Evolutionary conservation across 2,888 invertebrate species (phyloP).

Genomic region (Syrphus vitripennis): DNA sequence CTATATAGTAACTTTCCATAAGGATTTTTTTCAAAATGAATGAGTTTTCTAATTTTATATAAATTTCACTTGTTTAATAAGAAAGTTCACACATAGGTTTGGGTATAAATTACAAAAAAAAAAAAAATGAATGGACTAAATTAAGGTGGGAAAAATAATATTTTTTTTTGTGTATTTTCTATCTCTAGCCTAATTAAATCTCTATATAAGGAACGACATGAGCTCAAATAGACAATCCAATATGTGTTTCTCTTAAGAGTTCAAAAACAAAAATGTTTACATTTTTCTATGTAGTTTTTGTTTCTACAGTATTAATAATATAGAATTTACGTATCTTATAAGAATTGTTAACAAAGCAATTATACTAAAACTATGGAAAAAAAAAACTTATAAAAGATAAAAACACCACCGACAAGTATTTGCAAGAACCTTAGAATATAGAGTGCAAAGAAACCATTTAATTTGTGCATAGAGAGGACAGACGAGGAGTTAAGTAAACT

Average conservation of each 20-base stretch:
- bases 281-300: not conserved
- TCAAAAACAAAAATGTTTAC: slow-evolving; percentile 11
- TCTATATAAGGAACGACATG: slow-evolving; percentile 35
- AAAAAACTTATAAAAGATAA: slow-evolving; percentile 28
- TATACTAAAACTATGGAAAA: slow-evolving; percentile 10
- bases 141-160: not conserved
- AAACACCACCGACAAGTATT: slow-evolving; percentile 62
- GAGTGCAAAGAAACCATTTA: slow-evolving; percentile 1
- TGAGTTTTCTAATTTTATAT: slow-evolving; percentile 68
- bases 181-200: slow-evolving; percentile 23
- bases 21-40: slow-evolving; percentile 28
- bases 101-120: not conserved
- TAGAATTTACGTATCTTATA: not conserved
- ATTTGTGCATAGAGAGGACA: slow-evolving; percentile 35
- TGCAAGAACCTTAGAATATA: slow-evolving; percentile 53
- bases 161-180: slow-evolving; percentile 1
- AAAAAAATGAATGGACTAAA: slow-evolving; percentile 1
- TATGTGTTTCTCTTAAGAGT: slow-evolving; percentile 22
- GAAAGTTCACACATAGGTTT: not conserved
- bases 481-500: not conserved
- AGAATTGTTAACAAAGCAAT: not conserved
- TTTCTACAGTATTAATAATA: slow-evolving; percentile 15
- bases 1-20: slow-evolving; percentile 4
- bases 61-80: slow-evolving; percentile 39
- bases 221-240: slow-evolving; percentile 68